Evolutionary conservation across 2,797 vertebrate species (phyloP), one percentile per base, ranked within the genome.

Genomic region (Todus mexicanus): DNA sequence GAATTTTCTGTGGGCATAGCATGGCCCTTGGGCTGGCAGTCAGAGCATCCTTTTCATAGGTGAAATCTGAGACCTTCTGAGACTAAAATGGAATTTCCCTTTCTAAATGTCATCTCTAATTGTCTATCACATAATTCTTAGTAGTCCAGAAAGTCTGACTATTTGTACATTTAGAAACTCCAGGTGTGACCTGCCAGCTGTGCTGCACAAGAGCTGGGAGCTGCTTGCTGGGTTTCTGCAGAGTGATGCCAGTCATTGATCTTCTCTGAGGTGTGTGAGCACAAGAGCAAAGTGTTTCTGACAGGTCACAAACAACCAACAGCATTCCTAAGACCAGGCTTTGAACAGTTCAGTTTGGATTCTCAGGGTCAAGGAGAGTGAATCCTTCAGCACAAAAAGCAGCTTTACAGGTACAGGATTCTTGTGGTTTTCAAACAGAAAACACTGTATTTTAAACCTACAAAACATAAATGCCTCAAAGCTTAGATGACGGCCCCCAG

Each of bases 41-140:
- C 84, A 94, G 74, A 78, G 29, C 59, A 84, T 27, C 50, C 40
- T 50, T 83, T 81, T 93, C 70, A 42, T 68, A 89, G 75, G 48
- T 92, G 88, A 93, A 95, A 94, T 75, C 60, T 5, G 77, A 93
- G 53, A 89, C 56, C 69, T 84, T 74, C 63, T 84, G 66, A n/a
- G 56, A 70, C 71, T 59, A 75, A 54, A 75, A 12, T 81, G 85
- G 81, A 90, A 91, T 88, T 84, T 71, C 74, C 47, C 54, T 90
- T 88, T 92, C 84, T 87, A 78, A 84, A 94, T 80, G 73, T 91
- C 89, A 70, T 75, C 72, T 80, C 69, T 92, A 84, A 94, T 95
- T 89, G 50, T 69, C 69, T 78, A 66, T 81, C 19, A 4, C 66
- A 38, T 78, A 89, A 84, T 74, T 86, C 60, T 38, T 86, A 40